Evolutionary conservation across 2,797 vertebrate genomes (phyloP).

Genomic region (Argyrosomus regius): DNA sequence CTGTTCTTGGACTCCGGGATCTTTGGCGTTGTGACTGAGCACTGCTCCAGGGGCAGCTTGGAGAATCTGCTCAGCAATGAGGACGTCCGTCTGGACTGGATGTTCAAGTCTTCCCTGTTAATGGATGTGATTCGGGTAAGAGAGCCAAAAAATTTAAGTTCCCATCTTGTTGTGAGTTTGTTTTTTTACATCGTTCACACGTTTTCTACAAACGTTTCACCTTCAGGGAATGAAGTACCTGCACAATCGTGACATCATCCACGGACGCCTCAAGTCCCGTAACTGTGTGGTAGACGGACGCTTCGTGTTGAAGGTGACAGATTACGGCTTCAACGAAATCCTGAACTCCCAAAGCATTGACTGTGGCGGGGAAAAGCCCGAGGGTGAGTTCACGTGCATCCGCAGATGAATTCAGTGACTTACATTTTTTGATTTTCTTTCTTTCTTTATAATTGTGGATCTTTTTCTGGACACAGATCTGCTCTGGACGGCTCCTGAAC

Average conservation of each 20-base stretch:
- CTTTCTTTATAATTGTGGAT: background rate
- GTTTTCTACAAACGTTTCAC: constrained; percentile 6
- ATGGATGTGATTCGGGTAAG: constrained; percentile 93
- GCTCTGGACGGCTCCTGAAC: constrained; percentile 94
- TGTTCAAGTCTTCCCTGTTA: constrained; percentile 97
- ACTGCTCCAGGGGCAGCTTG: constrained; percentile 92
- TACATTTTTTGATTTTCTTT: background rate
- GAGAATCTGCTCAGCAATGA: constrained; percentile 91
- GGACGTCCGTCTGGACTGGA: constrained; percentile 97
- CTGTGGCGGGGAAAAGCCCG: constrained; percentile 70
- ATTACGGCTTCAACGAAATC: constrained; percentile 91
- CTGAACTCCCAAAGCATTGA: constrained; percentile 83
- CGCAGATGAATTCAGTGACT: background rate
- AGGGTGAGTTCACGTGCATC: constrained; percentile 80
- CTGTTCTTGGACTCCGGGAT: constrained; percentile 90
- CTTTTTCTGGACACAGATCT: constrained; percentile 80
- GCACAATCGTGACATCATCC: constrained; percentile 89
- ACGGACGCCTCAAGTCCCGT: constrained; percentile 93
- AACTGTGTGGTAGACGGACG: constrained; percentile 96
- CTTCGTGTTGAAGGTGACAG: constrained; percentile 95
- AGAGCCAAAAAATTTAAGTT: constrained; percentile 5
- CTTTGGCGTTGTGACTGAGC: constrained; percentile 92
- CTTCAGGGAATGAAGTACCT: constrained; percentile 92
- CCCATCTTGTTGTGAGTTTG: too few relatives aligned
- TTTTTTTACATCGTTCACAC: constrained; percentile 3